Evolutionary conservation across 2,797 vertebrate species (phyloP).

Genomic region (Schizothorax lantsangensis): DNA sequence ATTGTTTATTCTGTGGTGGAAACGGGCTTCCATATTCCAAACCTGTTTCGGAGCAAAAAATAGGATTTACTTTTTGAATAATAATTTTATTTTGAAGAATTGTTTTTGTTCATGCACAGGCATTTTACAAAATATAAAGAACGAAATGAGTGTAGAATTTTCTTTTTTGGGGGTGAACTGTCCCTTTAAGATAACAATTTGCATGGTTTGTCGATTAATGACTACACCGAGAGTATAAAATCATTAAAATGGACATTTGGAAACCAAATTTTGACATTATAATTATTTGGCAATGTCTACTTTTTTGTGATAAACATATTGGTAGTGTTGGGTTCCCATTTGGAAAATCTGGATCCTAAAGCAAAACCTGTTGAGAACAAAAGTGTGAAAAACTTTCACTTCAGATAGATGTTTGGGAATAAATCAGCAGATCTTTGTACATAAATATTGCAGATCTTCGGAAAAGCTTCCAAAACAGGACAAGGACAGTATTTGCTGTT

Average conservation of each 20-base stretch:
- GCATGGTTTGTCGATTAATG: not conserved
- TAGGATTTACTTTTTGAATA: not conserved
- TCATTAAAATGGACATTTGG: not conserved
- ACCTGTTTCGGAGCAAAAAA: not conserved
- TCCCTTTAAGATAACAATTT: not conserved
- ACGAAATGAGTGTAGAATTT: not conserved
- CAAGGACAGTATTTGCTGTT: conserved; percentile 15
- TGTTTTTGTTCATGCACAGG: not conserved
- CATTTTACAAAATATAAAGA: too few species aligned
- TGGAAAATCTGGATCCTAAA: not conserved
- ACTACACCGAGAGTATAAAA: not conserved
- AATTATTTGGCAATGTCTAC: not conserved
- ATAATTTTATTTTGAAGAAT: not conserved
- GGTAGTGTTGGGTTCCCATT: not conserved
- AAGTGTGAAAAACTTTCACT: not conserved
- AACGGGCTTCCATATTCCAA: not conserved
- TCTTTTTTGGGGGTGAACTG: not conserved
- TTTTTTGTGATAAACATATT: not conserved
- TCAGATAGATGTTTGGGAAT: not conserved
- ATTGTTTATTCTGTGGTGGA: not conserved
- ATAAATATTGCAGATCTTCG: not conserved
- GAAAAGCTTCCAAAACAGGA: not conserved
- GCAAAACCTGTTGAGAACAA: not conserved
- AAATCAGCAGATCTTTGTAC: not conserved
- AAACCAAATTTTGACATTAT: not conserved